Evolutionary conservation across 2,888 invertebrate species (phyloP).

Genomic region (Cyaniris semiargus): DNA sequence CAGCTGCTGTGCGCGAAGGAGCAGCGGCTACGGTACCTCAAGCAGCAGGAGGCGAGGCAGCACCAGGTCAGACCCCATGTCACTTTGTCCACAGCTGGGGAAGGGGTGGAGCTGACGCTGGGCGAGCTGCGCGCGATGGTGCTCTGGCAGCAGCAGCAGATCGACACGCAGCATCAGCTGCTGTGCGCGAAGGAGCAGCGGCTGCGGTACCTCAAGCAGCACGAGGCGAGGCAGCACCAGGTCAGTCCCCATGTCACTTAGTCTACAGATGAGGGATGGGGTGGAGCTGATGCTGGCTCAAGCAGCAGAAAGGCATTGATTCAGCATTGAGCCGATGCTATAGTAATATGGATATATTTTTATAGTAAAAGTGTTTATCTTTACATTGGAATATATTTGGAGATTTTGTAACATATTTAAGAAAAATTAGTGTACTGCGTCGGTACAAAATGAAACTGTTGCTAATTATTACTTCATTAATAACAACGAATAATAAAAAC

Average conservation of each 20-base stretch:
- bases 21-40: slow-evolving; percentile 95
- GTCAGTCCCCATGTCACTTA: slow-evolving; percentile 58
- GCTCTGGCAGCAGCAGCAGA: slow-evolving; percentile 97
- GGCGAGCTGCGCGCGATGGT: slow-evolving; percentile 99
- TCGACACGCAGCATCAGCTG: slow-evolving; percentile 95
- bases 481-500: no score
- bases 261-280: slow-evolving; percentile 89
- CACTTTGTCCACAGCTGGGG: slow-evolving; percentile 86
- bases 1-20: slow-evolving; percentile 94
- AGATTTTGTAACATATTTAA: no score
- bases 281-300: slow-evolving; percentile 94
- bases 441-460: no score
- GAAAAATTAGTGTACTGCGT: no score
- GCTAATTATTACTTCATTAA: no score
- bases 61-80: slow-evolving; percentile 70
- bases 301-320: slow-evolving; percentile 86
- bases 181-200: slow-evolving; percentile 96
- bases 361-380: no score
- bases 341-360: no score
- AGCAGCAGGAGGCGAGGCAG: slow-evolving; percentile 93
- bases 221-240: slow-evolving; percentile 89
- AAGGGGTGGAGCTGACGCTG: slow-evolving; percentile 94
- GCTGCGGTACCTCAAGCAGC: slow-evolving; percentile 95
- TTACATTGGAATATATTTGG: no score
- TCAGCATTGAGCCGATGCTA: no score